Evolutionary conservation across 2,797 vertebrate genomes (phyloP), one percentile per base, ranked within the genome.

Genomic region (Liasis olivaceus): DNA sequence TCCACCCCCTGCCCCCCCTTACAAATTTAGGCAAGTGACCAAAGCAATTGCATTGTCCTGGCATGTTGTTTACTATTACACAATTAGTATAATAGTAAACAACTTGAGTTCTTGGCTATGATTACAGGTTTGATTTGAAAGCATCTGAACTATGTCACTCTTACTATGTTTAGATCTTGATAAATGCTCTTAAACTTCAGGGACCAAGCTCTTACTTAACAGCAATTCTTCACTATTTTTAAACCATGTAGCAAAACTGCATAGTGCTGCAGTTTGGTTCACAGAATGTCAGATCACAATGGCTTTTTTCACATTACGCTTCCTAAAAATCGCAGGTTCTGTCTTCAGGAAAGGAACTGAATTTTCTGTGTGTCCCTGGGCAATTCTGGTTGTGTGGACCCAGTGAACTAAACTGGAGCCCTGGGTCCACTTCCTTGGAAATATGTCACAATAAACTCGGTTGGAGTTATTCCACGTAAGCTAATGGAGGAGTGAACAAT

Each of bases 141-240:
- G 62, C 87, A 72, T 91, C 58, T 62, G 81, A 89, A 86, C 81
- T 89, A 56, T 91, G 90, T 77, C 87, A 77, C 63, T 88, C 88
- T 93, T 85, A 58, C 58, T 87, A 81, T 84, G 85, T 87, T 92
- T 93, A 87, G 88, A 88, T 88, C 84, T 93, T 88, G 85, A 90
- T 84, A 93, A 92, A 84, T 66, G 47, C 64, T 91, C 62, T 86
- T 56, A 87, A 86, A n/a, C 62, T 64, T 63, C 63, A 84, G 69
- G 72, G 31, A 85, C 31, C 20, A 1, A 64, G n/a, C 31, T 64
- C 11, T 64, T 72, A 56, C 89, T 87, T 84, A 88, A 56, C 85
- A 87, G 89, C 54, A 66, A 56, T 58, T n/a, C 59, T 63, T 88
- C 85, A 64, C 26, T 58, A 6, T 54, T 42, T 81, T 59, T 66